These are phyloP conservation scores for Acanthiza pusilla DNA, from an alignment of 2,797 vertebrate genomes.

Conservation along the genomic window DNA sequence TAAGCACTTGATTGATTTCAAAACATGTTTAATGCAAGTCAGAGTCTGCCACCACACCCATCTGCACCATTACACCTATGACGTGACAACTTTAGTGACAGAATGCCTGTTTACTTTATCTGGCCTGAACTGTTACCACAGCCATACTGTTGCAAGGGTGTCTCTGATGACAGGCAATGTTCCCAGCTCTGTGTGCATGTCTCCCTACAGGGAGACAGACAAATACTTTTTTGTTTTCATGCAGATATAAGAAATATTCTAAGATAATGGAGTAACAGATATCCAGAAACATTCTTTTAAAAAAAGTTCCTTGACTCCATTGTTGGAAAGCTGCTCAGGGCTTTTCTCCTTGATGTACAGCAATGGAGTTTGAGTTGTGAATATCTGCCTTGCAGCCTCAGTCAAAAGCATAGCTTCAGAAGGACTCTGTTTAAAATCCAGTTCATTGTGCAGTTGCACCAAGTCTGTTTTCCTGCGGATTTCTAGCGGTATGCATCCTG, in stretches of 20 bases:
- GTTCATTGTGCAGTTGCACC: background rate
- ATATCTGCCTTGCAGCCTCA: background rate
- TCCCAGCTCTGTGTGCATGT: background rate
- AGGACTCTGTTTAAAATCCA: background rate
- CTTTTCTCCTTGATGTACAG: background rate
- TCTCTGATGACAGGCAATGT: background rate
- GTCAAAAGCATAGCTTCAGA: background rate
- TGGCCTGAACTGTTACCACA: background rate
- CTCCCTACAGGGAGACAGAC: background rate
- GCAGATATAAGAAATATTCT: background rate
- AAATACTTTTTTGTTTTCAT: background rate
- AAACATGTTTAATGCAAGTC: background rate
- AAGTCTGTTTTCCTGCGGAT: background rate
- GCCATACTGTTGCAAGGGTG: background rate
- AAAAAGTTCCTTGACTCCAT: background rate
- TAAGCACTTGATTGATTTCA: background rate
- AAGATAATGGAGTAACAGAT: background rate
- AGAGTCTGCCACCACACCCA: background rate
- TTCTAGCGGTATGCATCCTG: background rate
- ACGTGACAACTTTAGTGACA: background rate
- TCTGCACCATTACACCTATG: background rate
- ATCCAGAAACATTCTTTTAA: background rate
- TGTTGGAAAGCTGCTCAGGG: background rate
- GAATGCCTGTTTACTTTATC: background rate
- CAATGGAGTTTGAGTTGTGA: background rate